Evolutionary conservation across 2,113 vertebrate genomes (phyloP), one percentile per base, ranked within the genome.

Genomic region (Upupa epops): DNA sequence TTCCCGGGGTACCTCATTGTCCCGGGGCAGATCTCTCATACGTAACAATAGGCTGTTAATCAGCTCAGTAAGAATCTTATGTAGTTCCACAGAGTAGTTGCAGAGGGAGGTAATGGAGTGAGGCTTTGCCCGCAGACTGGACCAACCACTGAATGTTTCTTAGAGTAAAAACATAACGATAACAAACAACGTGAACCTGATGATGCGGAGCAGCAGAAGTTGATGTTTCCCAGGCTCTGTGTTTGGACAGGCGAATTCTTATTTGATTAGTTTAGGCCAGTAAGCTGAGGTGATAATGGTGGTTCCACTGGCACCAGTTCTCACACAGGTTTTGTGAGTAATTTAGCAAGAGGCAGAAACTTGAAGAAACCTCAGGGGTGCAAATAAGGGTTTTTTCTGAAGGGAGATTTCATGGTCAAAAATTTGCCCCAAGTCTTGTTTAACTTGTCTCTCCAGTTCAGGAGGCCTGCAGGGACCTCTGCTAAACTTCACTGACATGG

Each of bases 221-320:
- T 90, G 83, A 51, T 29, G 48, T 86, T 94, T 95, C 88, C 76
- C 90, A 94, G 85, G 83, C 79, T 88, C 83, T 83, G 55, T 91
- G 73, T 94, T 95, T 90, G 76, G 80, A 83, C 37, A 48, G 72
- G 56, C 76, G 83, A 51, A 86, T 91, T 91, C 86, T 55, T 55
- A 42, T 42, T 42, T 42, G 55, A 24, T 80, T 74, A n/a, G 15
- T 95, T 28, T 46, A 46, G 94, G 14, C 31, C 1, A 0, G 2
- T 73, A 51, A 88, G 63, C 68, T 65, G 54, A 63, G 48, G 42
- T 75, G 75, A n/a, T 64, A n/a, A 52, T 18, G 78, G 25, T 48
- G 55, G 59, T 72, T 85, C 72, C 9, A 22, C 13, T 76, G 31
- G 31, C 32, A 37, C 37, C 17, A 49, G 13, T 14, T 82, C 25